Evolutionary conservation across 1,140 invertebrate genomes (phyloP), one percentile per base, ranked within the genome.

Genomic region (Diuraphis noxia): DNA sequence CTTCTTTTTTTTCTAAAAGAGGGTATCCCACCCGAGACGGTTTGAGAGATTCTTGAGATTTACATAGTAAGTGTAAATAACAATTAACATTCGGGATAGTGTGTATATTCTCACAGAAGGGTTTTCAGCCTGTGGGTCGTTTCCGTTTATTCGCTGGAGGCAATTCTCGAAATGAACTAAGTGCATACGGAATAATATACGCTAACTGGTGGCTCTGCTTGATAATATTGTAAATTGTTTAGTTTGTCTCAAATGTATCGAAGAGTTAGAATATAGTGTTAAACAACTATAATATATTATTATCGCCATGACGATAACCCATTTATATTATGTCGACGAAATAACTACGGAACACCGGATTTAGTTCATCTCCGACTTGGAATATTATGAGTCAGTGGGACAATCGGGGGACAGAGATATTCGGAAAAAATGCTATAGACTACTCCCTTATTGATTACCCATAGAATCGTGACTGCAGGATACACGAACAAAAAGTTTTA

Each of bases 51-150:
- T 34, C 30, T 7, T 13, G 41, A 43, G 82, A 85, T 85, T 85
- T 85, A 46, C 82, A 46, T 46, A 46, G 82, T n/a, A 21, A 85
- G 41, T 46, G 82, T 85, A 85, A 85, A 85, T 85, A 85, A 85
- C 41, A 85, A 85, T 85, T 85, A 85, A 85, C 82, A 46, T 46
- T 72, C 13, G 82, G 17, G 23, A 46, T 85, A 85, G 30, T 46
- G 41, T 79, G 36, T 79, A 79, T 46, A 85, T 81, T 84, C 82
- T 34, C 25, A n/a, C 25, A 85, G 40, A 46, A 34, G 41, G 41
- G 41, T 46, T 43, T 46, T 13, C 17, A 85, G 41, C 81, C 81
- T 34, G 30, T 46, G 41, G 82, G 79, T 41, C 41, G 40, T 46
- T 85, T 85, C 41, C 41, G 41, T 85, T 85, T 34, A 82, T 82